These are phyloP conservation scores for Serinus canaria DNA, from an alignment of 2,113 vertebrate species.

Conservation along the genomic window DNA sequence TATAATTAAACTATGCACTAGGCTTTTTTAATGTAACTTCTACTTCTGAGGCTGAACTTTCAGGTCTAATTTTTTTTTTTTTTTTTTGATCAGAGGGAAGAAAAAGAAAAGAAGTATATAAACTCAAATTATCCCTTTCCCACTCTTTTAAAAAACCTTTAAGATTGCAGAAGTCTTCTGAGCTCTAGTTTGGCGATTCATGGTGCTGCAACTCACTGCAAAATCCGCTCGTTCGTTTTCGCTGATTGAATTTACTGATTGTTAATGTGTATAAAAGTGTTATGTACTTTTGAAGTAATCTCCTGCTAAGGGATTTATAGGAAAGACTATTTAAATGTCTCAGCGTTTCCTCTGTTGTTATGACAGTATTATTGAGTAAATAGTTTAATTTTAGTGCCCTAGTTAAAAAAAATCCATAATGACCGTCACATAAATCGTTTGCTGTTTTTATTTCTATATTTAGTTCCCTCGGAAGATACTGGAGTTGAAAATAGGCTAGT, in stretches of 20 bases:
- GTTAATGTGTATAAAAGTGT: conserved; percentile 66
- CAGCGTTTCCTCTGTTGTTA: conserved; percentile 64
- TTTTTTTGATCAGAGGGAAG: conserved; percentile 3
- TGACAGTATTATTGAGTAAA: conserved; percentile 72
- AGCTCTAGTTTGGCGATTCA: conserved; percentile 54
- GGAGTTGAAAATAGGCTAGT: conserved; percentile 70
- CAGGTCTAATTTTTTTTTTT: conserved; percentile 21
- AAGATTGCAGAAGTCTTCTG: conserved; percentile 29
- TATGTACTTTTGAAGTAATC: conserved; percentile 64
- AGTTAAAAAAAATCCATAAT: conserved; percentile 72
- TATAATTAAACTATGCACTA: not conserved
- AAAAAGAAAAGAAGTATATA: conserved; percentile 25
- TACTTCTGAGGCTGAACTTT: conserved; percentile 57
- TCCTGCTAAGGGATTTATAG: conserved; percentile 65
- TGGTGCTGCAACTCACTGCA: conserved; percentile 50
- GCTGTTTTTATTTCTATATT: conserved; percentile 70
- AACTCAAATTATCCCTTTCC: conserved; percentile 22
- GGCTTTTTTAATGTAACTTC: not conserved
- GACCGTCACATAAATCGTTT: conserved; percentile 56
- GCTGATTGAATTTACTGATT: conserved; percentile 70
- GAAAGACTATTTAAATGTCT: conserved; percentile 68
- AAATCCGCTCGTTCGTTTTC: conserved; percentile 55
- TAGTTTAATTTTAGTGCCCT: conserved; percentile 71
- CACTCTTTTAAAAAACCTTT: conserved; percentile 17
- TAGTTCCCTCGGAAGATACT: conserved; percentile 58